Evolutionary conservation across 64 coral and sea anemone genomes (phyloP).

Genomic region (Catalaphyllia jardinei): DNA sequence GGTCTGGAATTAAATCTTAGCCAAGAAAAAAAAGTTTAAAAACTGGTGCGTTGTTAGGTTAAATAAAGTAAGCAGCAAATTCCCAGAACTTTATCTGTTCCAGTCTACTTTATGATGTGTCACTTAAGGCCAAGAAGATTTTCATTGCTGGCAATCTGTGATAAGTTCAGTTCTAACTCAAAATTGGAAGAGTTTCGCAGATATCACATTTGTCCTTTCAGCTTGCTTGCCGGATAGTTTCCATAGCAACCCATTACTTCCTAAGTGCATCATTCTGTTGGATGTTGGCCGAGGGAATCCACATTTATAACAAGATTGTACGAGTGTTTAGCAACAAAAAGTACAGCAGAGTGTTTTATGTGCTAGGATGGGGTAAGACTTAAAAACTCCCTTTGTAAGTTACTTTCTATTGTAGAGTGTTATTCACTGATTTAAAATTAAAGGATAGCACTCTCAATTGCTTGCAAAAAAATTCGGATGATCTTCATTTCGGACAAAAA

Average conservation of each 20-base stretch:
- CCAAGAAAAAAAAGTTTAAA: too few species aligned
- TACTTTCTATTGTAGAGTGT: not conserved
- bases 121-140: too few species aligned
- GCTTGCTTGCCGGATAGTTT: slow-evolving; percentile 72
- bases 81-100: too few species aligned
- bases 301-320: slow-evolving; percentile 94
- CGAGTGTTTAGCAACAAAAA: slow-evolving; percentile 87
- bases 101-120: too few species aligned
- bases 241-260: slow-evolving; percentile 88
- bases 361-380: slow-evolving; percentile 81
- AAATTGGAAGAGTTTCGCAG: not conserved
- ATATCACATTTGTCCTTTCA: not conserved
- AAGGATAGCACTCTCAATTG: too few species aligned
- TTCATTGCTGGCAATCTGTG: too few species aligned
- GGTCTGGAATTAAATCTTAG: too few species aligned
- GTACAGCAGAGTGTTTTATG: slow-evolving; percentile 65
- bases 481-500: too few species aligned
- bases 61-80: too few species aligned
- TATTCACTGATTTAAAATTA: not conserved
- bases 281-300: slow-evolving; percentile 94
- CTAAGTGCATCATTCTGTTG: slow-evolving; percentile 85
- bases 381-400: too few species aligned
- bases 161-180: not conserved
- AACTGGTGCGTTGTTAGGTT: too few species aligned
- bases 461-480: too few species aligned